These are phyloP conservation scores for Agrenia bidenticulata DNA, from an alignment of 2,888 invertebrate species.

Conservation along the genomic window DNA sequence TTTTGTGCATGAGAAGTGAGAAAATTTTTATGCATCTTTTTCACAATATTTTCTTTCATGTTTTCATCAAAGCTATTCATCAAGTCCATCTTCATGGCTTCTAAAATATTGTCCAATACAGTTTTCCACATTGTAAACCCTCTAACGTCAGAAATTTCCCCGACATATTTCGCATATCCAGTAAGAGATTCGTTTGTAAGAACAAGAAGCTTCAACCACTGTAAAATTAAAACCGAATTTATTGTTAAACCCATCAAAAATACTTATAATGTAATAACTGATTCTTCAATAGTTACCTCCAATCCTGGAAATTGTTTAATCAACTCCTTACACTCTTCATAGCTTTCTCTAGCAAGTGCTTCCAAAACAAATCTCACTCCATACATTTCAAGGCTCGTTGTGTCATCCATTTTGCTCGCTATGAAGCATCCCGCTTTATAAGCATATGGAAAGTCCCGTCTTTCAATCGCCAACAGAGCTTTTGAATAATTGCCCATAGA, in stretches of 20 bases:
- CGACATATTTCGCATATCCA: background rate
- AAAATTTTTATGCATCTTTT: slow-evolving; percentile 6
- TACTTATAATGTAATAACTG: background rate
- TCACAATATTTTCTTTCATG: background rate
- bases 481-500: slow-evolving; percentile 31
- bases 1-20: slow-evolving; percentile 20
- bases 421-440: slow-evolving; percentile 40
- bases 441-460: slow-evolving; percentile 36
- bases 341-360: slow-evolving; percentile 19
- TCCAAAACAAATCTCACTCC: slow-evolving; percentile 37
- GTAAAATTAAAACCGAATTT: slow-evolving; percentile 4
- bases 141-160: background rate
- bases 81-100: background rate
- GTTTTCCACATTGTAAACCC: slow-evolving; percentile 6
- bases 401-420: slow-evolving; percentile 26
- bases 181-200: slow-evolving; percentile 17
- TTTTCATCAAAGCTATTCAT: background rate
- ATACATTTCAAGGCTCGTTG: slow-evolving; percentile 29
- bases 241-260: background rate
- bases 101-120: background rate
- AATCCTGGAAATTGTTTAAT: slow-evolving; percentile 23
- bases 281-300: no score
- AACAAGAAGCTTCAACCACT: slow-evolving; percentile 41
- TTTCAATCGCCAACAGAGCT: slow-evolving; percentile 34
- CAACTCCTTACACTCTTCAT: slow-evolving; percentile 29